phyloP scores from a whole-genome alignment of 2,113 vertebrate species.

The Tachysurus fulvidraco region DNA sequence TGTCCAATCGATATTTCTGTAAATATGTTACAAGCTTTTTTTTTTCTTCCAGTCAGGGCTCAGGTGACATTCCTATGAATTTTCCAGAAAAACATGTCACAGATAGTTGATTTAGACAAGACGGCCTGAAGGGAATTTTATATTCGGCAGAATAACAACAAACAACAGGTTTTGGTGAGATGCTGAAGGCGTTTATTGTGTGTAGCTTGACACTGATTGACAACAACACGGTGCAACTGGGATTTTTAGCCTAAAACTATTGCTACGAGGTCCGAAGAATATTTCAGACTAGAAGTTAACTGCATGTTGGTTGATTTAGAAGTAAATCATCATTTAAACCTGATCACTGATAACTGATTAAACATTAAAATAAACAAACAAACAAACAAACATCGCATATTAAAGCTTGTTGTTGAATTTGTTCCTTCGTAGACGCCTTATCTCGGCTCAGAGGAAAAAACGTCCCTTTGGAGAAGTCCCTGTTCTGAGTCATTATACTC shows the following conservation, averaged over 20 bases:
- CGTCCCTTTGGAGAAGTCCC: slow-evolving; percentile 61
- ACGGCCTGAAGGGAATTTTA: slow-evolving; percentile 27
- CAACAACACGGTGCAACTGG: slow-evolving; percentile 61
- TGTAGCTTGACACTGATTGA: slow-evolving; percentile 63
- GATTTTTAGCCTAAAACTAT: slow-evolving; percentile 68
- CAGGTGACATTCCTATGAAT: slow-evolving; percentile 19
- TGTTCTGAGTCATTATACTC: slow-evolving; percentile 72
- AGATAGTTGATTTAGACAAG: slow-evolving; percentile 25
- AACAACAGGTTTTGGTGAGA: slow-evolving; percentile 19
- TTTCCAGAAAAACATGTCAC: slow-evolving; percentile 15
- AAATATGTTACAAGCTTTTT: not conserved
- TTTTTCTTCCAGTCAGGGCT: not conserved
- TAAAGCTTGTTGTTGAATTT: not conserved
- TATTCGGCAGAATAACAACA: slow-evolving; percentile 27
- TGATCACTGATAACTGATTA: not conserved
- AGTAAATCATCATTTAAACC: not conserved
- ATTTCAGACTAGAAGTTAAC: not conserved
- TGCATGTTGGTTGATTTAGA: not conserved
- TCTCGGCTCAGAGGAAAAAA: slow-evolving; percentile 53
- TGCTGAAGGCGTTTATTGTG: slow-evolving; percentile 18
- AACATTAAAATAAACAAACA: not conserved
- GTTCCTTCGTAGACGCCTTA: slow-evolving; percentile 68
- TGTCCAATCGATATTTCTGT: not conserved
- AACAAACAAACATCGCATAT: too few species aligned
- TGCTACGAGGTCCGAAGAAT: slow-evolving; percentile 51